These are phyloP conservation scores for Dynastes grantii DNA, from an alignment of 2,888 invertebrate genomes.

Conservation along the genomic window DNA sequence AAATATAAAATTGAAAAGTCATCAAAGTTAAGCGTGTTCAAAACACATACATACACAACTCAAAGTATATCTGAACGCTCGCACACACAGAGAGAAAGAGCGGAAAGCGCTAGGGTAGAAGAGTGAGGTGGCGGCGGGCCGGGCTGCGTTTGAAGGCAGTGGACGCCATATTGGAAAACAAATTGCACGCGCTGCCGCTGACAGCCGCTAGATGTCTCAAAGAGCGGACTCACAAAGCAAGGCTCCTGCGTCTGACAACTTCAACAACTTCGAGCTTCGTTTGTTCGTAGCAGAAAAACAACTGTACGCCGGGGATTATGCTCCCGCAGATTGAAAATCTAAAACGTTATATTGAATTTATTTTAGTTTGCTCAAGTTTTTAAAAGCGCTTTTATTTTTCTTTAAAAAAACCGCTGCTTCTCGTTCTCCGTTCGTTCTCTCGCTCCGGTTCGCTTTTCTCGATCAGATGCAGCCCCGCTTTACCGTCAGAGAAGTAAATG, in stretches of 20 bases:
- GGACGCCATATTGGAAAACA: slow-evolving; percentile 69
- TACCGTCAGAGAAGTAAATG: neutral
- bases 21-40: slow-evolving; percentile 52
- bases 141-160: slow-evolving; percentile 66
- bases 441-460: slow-evolving; percentile 2
- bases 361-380: slow-evolving; percentile 55
- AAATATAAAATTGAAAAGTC: slow-evolving; percentile 54
- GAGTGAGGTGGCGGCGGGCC: slow-evolving; percentile 36
- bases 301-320: slow-evolving; percentile 64
- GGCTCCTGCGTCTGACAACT: slow-evolving; percentile 66
- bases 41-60: slow-evolving; percentile 6
- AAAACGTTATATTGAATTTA: slow-evolving; percentile 61
- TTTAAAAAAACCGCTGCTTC: slow-evolving; percentile 20
- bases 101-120: slow-evolving; percentile 56
- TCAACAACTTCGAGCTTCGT: slow-evolving; percentile 68
- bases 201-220: slow-evolving; percentile 70
- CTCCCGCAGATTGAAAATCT: slow-evolving; percentile 64
- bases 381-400: slow-evolving; percentile 50
- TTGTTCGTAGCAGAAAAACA: slow-evolving; percentile 66
- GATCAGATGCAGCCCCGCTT: neutral
- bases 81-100: neutral
- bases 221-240: slow-evolving; percentile 67
- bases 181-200: slow-evolving; percentile 67
- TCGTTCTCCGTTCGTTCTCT: slow-evolving; percentile 15
- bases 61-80: neutral